Conservation (phyloP, 2,888 invertebrate species). For the Ormyrus rosae region DNA sequence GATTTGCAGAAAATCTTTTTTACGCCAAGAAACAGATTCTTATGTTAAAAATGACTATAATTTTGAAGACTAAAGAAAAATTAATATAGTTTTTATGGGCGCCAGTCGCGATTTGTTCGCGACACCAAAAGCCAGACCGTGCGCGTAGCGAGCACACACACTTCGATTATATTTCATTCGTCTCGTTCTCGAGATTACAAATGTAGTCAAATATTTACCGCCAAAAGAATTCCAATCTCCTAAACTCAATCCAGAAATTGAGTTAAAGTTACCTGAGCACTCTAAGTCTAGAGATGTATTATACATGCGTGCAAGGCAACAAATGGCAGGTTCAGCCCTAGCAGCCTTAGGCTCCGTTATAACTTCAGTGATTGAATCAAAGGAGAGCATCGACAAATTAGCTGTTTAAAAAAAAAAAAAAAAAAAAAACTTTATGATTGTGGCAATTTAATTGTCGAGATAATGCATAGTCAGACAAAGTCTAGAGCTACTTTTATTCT, state of each 20-base stretch:
- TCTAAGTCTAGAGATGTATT: not conserved
- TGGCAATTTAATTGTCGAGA: not conserved
- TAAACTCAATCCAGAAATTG: constrained; percentile 12
- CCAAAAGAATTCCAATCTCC: not conserved
- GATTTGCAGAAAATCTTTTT: too few species aligned
- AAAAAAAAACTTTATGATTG: not conserved
- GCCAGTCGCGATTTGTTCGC: too few species aligned
- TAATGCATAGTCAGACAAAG: constrained; percentile 11
- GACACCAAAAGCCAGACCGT: too few species aligned
- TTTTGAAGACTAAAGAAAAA: too few species aligned
- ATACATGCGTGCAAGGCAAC: constrained; percentile 7
- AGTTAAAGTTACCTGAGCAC: not conserved
- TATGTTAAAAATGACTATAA: too few species aligned
- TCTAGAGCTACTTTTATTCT: not conserved
- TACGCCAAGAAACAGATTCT: too few species aligned
- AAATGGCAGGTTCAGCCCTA: not conserved
- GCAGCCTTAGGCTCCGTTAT: not conserved
- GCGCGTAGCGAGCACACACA: too few species aligned
- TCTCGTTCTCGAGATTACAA: too few species aligned
- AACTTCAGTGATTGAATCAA: not conserved
- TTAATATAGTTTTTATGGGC: too few species aligned
- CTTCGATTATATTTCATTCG: too few species aligned
- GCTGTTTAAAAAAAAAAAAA: too few species aligned
- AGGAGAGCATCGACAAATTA: not conserved
- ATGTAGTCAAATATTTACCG: not conserved